Evolutionary conservation across 2,113 vertebrate genomes (phyloP).

Genomic region (Otus sunia): DNA sequence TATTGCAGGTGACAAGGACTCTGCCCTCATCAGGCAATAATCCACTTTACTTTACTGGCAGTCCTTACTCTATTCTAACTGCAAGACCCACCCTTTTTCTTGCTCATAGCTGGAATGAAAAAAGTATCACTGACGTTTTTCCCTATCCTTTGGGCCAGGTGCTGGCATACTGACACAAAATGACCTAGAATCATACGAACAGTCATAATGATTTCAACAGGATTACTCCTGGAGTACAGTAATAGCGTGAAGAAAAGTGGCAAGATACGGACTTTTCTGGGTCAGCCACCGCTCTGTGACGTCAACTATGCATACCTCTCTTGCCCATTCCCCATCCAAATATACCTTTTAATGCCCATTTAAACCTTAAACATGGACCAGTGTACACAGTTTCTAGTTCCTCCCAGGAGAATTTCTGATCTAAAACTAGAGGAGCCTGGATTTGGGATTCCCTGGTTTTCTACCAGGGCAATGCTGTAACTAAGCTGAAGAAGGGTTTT

Average conservation of each 20-base stretch:
- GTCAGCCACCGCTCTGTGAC: neutral
- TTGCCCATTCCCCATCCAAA: neutral
- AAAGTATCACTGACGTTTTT: neutral
- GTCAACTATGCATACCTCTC: neutral
- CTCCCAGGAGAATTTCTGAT: neutral
- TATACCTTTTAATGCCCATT: neutral
- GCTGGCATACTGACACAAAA: neutral
- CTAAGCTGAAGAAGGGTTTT: neutral
- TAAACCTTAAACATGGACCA: neutral
- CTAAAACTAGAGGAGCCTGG: neutral
- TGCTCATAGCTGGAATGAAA: neutral
- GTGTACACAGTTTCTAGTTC: neutral
- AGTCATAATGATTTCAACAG: neutral
- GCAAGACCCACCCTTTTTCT: neutral
- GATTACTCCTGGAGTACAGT: neutral
- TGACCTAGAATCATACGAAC: neutral
- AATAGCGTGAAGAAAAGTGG: neutral
- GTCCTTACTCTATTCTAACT: neutral
- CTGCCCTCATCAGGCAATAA: neutral
- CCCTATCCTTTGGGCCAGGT: neutral
- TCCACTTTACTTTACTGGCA: neutral
- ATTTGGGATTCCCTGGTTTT: neutral
- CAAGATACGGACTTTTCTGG: neutral
- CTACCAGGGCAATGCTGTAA: neutral
- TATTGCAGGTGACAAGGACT: neutral